Conservation (phyloP, 1,140 invertebrate species). For the Idris sp. region DNA sequence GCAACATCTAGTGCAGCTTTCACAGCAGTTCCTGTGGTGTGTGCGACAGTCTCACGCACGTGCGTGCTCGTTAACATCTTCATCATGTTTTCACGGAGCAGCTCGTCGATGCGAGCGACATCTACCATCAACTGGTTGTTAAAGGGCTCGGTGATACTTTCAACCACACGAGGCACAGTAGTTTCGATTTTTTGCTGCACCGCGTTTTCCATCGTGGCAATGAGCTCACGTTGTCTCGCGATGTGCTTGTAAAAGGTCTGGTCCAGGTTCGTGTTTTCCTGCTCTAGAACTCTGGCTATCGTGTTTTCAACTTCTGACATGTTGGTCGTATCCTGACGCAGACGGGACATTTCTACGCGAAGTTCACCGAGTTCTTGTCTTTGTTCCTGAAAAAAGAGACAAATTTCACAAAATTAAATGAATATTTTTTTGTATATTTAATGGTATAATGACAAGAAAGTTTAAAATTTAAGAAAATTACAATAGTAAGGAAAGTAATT, state of each 20-base stretch:
- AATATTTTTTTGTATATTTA: no score
- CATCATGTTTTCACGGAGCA: constrained; percentile 87
- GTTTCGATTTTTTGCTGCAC: constrained; percentile 83
- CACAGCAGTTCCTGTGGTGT: constrained; percentile 83
- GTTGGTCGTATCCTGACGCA: constrained; percentile 73
- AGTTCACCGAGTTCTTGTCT: not conserved
- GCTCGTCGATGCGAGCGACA: constrained; percentile 85
- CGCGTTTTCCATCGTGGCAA: constrained; percentile 80
- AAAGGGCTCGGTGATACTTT: constrained; percentile 84
- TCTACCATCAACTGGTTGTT: constrained; percentile 86
- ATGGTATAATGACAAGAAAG: no score
- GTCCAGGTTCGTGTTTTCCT: constrained; percentile 73
- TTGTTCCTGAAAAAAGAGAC: not conserved
- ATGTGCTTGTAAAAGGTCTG: constrained; percentile 77
- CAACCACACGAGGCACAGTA: constrained; percentile 81
- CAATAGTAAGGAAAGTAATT: no score
- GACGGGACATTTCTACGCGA: not conserved
- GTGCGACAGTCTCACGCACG: constrained; percentile 85
- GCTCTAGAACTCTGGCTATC: constrained; percentile 70
- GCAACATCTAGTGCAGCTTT: constrained; percentile 83
- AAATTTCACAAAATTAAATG: no score
- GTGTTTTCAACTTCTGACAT: constrained; percentile 68
- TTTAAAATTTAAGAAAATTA: no score
- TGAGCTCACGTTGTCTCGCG: no score
- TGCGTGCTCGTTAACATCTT: constrained; percentile 87